Percentiles rank a stretch among this genome's conserved stretches.
Evolutionary conservation across 2,888 invertebrate species (phyloP).

Genomic region (Eilema depressum): DNA sequence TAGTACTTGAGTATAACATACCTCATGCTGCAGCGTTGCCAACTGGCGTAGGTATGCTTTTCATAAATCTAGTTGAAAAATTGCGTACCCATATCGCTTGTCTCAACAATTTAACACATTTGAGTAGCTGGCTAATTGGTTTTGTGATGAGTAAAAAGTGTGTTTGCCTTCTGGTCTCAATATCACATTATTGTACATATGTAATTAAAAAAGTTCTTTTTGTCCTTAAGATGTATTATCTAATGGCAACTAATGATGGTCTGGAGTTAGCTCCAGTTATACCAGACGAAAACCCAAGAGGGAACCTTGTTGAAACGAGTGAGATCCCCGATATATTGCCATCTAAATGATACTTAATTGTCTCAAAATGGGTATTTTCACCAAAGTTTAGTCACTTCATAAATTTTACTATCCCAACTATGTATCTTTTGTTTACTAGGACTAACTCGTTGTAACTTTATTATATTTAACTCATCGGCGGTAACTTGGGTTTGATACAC

Average conservation of each 20-base stretch:
- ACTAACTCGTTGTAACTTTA: conserved; percentile 1
- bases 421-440: conserved; percentile 10
- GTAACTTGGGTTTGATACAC: conserved; percentile 3
- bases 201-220: conserved; percentile 74
- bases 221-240: conserved; percentile 62
- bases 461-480: not conserved
- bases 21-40: not conserved
- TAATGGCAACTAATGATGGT: conserved; percentile 49
- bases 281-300: conserved; percentile 23
- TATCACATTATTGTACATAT: conserved; percentile 83
- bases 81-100: too few relatives aligned
- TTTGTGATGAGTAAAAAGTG: conserved; percentile 74
- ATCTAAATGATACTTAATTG: conserved; percentile 19
- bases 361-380: conserved; percentile 33
- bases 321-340: conserved; percentile 12
- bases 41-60: not conserved
- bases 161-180: conserved; percentile 74
- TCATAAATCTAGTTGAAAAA: not conserved
- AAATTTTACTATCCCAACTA: conserved; percentile 24
- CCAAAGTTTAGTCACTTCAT: conserved; percentile 22
- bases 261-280: conserved; percentile 19
- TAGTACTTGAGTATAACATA: not conserved
- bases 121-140: conserved; percentile 22
- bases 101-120: not conserved
- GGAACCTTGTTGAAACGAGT: conserved; percentile 13